Evolutionary conservation across 2,888 invertebrate genomes (phyloP), one percentile per base, ranked within the genome.

Genomic region (Tachina lurida): DNA sequence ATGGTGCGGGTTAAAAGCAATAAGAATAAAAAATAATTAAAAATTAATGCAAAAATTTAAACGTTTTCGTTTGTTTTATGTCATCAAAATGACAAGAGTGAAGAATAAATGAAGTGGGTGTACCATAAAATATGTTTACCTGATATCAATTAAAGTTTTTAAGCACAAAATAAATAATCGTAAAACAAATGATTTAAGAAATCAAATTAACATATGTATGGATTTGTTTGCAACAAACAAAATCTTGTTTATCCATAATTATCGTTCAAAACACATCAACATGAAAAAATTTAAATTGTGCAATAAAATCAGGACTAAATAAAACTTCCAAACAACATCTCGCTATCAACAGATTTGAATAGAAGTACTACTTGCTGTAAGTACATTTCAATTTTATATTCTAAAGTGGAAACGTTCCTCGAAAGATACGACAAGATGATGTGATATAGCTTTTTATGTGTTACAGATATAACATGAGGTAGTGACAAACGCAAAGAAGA

Each of bases 71-170:
- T 31, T 13, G 22, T 31, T 68, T 19, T 47, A 41, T 22, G 13
- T 45, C 8, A 39, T 15, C 10, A 62, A 70, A 78, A 78, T 78
- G 68, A 62, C 52, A 70, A 60, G 52, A 70, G 19, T 10, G 9
- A 77, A 68, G 49, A 68, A 43, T 15, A 68, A 22, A 77, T 54
- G 9, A 43, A 13, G 17, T 54, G 31, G 7, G n/a, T 41, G 13
- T 7, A n/a, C 13, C 41, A 41, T 41, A 13, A 58, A 39, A 39
- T 22, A 56, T 22, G 5, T 56, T 19, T 12, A 31, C 31, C 31
- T 31, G 31, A 31, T 7, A 31, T 31, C 31, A 31, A 31, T 31
- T 31, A 31, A 7, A 31, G 31, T 31, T 31, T 5, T 31, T 5
- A 31, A 31, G 31, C 31, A 31, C 7, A 31, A 31, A 31, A 31